Evolutionary conservation across 2,113 vertebrate species (phyloP), one percentile per base, ranked within the genome.

Genomic region (Polypterus senegalus): DNA sequence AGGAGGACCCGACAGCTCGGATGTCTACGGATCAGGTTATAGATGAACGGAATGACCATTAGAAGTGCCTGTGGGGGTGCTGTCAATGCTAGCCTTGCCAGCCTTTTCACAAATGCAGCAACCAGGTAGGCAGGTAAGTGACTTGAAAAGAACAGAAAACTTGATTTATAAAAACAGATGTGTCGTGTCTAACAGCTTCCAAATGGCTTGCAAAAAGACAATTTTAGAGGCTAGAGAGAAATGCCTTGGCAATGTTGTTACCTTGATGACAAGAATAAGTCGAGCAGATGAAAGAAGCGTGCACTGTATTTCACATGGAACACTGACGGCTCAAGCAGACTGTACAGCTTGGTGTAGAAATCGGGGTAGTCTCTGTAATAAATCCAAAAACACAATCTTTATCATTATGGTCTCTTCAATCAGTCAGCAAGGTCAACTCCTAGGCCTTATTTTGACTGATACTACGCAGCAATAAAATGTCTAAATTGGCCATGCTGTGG

Each of bases 231-330:
- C 10, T 52, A 52, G 7, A 52, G 7, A 52, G 3, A 52, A 52
- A 52, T 52, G 27, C 27, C 27, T 27, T 27, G 1, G 7, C 51
- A 47, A 58, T 9, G 2, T 10, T 79, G 87, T 87, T 76, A 97
- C 95, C 90, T 94, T 4, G 96, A 99, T 1, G 93, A 97, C 45
- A 99, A 71, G 69, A 99, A 99, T 9, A 98, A 64, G 61, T 97
- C 86, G 0, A 79, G 73, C 27, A 98, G 71, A 64, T 94, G 89
- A 74, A 99, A 99, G 63, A 99, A 98, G 3, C 92, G 88, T 0
- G 92, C 93, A 51, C 86, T 84, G 78, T 95, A 99, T 71, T 92
- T 97, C 56, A 91, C 90, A 0, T 98, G 92, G 65, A 95, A 95
- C 56, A 99, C 44, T 0, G 93, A 92, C 0, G 93, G 89, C 6